A percentile compares a stretch with the other conserved stretches of the same genome.
Evolutionary conservation across 1,140 invertebrate species (phyloP).

Genomic region (Oscheius sp.): DNA sequence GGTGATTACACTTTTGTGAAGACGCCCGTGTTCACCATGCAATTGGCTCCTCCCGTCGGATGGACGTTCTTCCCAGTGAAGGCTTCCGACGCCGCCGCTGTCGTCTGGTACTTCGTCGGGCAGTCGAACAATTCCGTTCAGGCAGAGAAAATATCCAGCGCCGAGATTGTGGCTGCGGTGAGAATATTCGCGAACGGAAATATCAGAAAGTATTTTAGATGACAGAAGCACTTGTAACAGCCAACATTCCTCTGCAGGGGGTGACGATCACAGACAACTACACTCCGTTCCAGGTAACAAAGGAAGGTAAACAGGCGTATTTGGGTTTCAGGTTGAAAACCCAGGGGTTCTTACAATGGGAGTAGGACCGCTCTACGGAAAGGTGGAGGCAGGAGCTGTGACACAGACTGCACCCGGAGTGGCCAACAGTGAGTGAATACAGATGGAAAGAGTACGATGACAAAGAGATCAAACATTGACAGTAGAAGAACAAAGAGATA

Average conservation of each 20-base stretch:
- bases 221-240: conserved; percentile 15
- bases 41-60: conserved; percentile 18
- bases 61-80: conserved; percentile 19
- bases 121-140: conserved; percentile 13
- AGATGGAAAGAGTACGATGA: too few species aligned
- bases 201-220: conserved; percentile 12
- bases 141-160: background rate
- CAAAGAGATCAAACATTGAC: too few species aligned
- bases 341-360: conserved; percentile 8
- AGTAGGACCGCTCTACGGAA: conserved; percentile 23
- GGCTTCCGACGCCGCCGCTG: conserved; percentile 1
- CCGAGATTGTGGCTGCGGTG: conserved; percentile 10
- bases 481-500: too few species aligned
- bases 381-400: conserved; percentile 22
- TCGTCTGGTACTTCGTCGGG: conserved; percentile 25
- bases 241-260: conserved; percentile 19
- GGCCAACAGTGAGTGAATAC: too few species aligned
- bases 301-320: background rate
- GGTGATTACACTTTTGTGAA: conserved; percentile 9
- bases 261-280: conserved; percentile 12
- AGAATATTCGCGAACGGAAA: background rate
- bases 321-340: conserved; percentile 16
- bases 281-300: conserved; percentile 12
- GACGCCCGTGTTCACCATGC: conserved; percentile 19
- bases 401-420: conserved; percentile 1